phyloP scores from a whole-genome alignment of 23 tunicate genomes.

The Diplosoma virens region DNA sequence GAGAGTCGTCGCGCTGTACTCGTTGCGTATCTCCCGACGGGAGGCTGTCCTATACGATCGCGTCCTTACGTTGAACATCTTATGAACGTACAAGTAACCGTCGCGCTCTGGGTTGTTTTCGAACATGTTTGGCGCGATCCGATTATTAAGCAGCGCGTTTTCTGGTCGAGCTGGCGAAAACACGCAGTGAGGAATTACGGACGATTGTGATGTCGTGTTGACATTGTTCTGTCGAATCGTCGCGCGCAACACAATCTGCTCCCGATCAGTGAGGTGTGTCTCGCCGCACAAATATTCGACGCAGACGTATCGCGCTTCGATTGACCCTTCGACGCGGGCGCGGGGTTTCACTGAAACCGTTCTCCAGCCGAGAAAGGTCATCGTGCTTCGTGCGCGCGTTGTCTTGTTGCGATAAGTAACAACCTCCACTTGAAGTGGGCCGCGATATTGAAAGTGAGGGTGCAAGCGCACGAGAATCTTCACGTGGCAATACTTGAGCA shows the following conservation, averaged over 20 bases:
- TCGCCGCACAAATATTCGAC: constrained; percentile 78
- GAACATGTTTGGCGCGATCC: background rate
- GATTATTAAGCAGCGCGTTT: background rate
- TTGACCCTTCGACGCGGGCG: background rate
- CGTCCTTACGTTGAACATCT: background rate
- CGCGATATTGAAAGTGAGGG: constrained; percentile 23
- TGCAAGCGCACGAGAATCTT: constrained; percentile 29
- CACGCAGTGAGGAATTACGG: constrained; percentile 1
- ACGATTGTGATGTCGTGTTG: background rate
- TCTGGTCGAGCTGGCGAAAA: background rate
- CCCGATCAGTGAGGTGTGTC: constrained; percentile 3
- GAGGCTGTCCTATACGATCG: constrained; percentile 17
- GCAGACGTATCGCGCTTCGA: constrained; percentile 31
- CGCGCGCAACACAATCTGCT: constrained; percentile 36
- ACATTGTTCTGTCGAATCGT: constrained; percentile 24
- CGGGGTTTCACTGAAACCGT: constrained; percentile 13
- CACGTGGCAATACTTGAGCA: constrained; percentile 38
- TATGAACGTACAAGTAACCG: constrained; percentile 25
- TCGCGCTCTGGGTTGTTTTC: background rate
- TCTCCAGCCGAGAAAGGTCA: constrained; percentile 49
- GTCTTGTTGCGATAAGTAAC: constrained; percentile 43
- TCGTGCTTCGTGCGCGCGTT: background rate
- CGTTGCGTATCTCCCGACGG: constrained; percentile 6
- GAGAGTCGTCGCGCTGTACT: constrained; percentile 26
- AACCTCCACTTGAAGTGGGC: constrained; percentile 43